Percentiles rank a stretch among this genome's conserved stretches.
phyloP scores from a whole-genome alignment of 2,113 vertebrate genomes.

The Forbesichthys agassizii region DNA sequence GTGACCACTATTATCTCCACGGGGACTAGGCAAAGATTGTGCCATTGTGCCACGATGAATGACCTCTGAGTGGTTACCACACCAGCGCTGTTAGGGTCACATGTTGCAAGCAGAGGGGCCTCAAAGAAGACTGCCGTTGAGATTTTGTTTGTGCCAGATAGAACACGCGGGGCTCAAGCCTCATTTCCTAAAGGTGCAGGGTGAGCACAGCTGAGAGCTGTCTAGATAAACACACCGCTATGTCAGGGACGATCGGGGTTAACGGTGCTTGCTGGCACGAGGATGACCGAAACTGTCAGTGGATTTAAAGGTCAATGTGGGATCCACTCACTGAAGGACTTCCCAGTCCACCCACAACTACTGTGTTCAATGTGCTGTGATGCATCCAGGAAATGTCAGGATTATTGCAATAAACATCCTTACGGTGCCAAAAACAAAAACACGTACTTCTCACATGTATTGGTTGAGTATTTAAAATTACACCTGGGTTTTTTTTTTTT shows the following conservation, averaged over 20 bases:
- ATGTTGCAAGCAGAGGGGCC: not conserved
- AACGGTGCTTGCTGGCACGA: not conserved
- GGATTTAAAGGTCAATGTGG: not conserved
- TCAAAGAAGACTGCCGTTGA: not conserved
- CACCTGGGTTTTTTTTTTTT: no score
- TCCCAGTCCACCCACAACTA: not conserved
- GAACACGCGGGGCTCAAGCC: not conserved
- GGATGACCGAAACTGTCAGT: not conserved
- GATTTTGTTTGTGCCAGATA: not conserved
- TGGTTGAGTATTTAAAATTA: no score
- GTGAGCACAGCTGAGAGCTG: not conserved
- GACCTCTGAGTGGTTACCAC: not conserved
- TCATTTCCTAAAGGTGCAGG: not conserved
- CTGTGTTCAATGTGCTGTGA: slow-evolving; percentile 4
- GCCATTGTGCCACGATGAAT: slow-evolving; percentile 2
- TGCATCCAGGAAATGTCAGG: slow-evolving; percentile 1
- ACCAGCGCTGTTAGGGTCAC: not conserved
- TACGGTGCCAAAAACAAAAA: not conserved
- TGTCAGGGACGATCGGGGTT: not conserved
- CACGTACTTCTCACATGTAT: no score
- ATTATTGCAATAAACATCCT: not conserved
- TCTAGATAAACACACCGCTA: not conserved
- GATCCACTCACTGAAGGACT: slow-evolving; percentile 6
- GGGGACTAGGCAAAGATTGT: slow-evolving; percentile 5
- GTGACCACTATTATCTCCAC: not conserved